Evolutionary conservation across 2,797 vertebrate species (phyloP), one percentile per base, ranked within the genome.

Genomic region (Coendou prehensilis): DNA sequence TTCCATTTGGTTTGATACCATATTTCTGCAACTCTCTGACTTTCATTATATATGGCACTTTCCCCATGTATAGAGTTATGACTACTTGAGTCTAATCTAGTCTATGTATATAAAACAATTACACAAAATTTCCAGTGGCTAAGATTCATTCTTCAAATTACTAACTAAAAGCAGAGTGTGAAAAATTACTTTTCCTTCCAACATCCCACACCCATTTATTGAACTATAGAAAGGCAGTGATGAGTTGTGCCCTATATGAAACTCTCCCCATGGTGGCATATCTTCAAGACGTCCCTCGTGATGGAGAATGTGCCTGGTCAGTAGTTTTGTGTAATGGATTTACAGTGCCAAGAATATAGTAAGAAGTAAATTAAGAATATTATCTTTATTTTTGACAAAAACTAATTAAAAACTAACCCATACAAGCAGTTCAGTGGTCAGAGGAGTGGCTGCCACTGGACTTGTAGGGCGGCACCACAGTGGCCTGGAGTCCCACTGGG

Each of bases 351-450:
- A 87, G 84, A 93, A 73, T 57, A 61, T 9, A 73, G 15, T 88
- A 59, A 89, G 45, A 59, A 0, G 6, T 73, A 78, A 92, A 82
- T 10, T 52, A 64, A 64, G 47, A 59, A 13, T 57, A 37, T 54
- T 80, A 57, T 69, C 81, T 91, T 84, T 17, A 90, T 73, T 94
- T 80, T 45, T 83, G 75, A 67, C 26, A 69, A 81, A 95, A 84
- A 37, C 3, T 37, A 59, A 78, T 45, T 50, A 80, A 86, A 69
- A 84, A 8, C 18, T 9, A 71, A 63, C 69, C 57, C 91, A 33
- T 47, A 26, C 0, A 59, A 52, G 15, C 23, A 59, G n/a, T 69
- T 71, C 41, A 78, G 47, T 64, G 47, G 45, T 82, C 76, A 54
- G 28, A 83, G 26, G 41, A 69, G n/a, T 56, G 54, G 63, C 64